Percentiles rank a stretch among this genome's conserved stretches.
phyloP scores from a whole-genome alignment of 92 coral and sea anemone genomes.

The Porites divaricata region DNA sequence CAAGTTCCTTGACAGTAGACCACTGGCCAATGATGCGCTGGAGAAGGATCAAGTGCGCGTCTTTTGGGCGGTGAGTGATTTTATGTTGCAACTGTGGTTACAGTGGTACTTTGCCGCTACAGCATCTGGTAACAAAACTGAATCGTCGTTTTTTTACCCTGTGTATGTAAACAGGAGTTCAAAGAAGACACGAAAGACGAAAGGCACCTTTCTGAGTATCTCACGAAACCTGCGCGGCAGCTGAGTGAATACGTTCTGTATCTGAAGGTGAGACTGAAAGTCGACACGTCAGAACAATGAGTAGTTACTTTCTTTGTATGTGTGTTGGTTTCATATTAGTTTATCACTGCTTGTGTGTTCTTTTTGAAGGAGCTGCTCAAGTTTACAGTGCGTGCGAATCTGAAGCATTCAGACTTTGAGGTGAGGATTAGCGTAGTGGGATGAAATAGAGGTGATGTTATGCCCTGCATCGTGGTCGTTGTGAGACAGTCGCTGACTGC shows the following conservation, averaged over 20 bases:
- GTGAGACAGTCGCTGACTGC: too few species aligned
- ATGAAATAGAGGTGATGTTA: too few species aligned
- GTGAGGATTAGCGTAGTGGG: conserved; percentile 28
- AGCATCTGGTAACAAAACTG: neutral
- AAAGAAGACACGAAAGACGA: conserved; percentile 95
- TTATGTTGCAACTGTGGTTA: too few species aligned
- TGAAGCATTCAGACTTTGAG: conserved; percentile 67
- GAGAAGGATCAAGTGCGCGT: conserved; percentile 68
- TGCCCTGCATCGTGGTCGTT: too few species aligned
- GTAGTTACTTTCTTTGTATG: neutral
- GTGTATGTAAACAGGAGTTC: conserved; percentile 85
- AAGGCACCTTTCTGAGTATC: conserved; percentile 70
- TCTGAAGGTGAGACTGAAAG: conserved; percentile 72
- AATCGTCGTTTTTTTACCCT: neutral
- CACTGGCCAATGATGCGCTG: conserved; percentile 73
- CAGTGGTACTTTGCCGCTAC: too few species aligned
- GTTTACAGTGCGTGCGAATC: conserved; percentile 91
- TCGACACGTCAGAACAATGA: too few species aligned
- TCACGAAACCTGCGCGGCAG: conserved; percentile 85
- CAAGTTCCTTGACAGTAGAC: conserved; percentile 86
- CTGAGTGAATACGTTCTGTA: conserved; percentile 76
- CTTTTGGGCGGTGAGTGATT: conserved; percentile 84
- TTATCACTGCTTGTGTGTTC: neutral
- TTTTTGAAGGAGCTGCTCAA: conserved; percentile 80
- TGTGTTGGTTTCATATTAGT: neutral